phyloP scores from a whole-genome alignment of 2,797 vertebrate genomes.

The Lagocephalus sceleratus region DNA sequence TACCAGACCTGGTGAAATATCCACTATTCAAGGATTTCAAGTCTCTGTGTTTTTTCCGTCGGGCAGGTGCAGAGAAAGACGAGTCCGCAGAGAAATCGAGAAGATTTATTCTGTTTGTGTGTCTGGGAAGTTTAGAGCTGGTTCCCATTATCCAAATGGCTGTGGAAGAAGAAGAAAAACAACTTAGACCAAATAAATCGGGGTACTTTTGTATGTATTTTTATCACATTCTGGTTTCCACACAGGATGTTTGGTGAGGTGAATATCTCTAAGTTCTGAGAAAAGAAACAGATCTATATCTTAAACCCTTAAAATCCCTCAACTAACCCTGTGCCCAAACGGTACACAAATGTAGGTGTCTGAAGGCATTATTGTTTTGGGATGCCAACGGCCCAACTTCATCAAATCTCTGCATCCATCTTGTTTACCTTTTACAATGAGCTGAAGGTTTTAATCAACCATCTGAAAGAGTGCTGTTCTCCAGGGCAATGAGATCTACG shows the following conservation, averaged over 20 bases:
- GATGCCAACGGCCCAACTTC: slow-evolving; percentile 8
- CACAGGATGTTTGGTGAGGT: too few species aligned
- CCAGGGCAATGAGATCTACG: background rate
- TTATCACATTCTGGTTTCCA: too few species aligned
- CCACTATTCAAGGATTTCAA: slow-evolving; percentile 2
- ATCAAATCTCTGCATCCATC: slow-evolving; percentile 15
- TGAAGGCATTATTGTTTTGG: slow-evolving; percentile 23
- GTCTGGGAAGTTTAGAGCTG: slow-evolving; percentile 6
- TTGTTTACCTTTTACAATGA: background rate
- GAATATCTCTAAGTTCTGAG: too few species aligned
- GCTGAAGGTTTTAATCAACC: background rate
- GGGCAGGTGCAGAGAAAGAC: slow-evolving; percentile 4
- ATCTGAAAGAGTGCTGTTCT: background rate
- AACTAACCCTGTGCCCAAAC: slow-evolving; percentile 20
- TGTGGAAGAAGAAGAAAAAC: slow-evolving; percentile 22
- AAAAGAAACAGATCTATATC: slow-evolving; percentile 4
- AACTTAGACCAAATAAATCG: slow-evolving; percentile 14
- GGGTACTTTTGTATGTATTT: too few species aligned
- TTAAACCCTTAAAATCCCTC: slow-evolving; percentile 23
- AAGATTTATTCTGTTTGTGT: too few species aligned
- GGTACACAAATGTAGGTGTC: slow-evolving; percentile 21
- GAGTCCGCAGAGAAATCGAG: background rate
- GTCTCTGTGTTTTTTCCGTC: too few species aligned
- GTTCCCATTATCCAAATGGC: slow-evolving; percentile 4
- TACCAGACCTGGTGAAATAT: slow-evolving; percentile 13